phyloP scores from a whole-genome alignment of 2,888 invertebrate species.

The Coremacera marginata region DNA sequence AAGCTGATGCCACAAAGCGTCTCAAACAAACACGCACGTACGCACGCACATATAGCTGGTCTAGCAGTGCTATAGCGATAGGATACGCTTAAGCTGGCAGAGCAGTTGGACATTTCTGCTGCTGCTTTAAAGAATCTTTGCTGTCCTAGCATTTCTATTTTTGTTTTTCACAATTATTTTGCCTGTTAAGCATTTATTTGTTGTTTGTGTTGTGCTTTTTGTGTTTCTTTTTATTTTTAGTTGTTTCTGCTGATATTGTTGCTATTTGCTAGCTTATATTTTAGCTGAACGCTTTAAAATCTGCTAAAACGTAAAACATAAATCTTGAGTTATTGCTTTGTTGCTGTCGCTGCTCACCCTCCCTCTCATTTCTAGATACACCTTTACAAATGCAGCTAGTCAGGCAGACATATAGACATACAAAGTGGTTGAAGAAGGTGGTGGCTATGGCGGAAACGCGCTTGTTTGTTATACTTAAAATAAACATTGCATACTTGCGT shows the following conservation, averaged over 20 bases:
- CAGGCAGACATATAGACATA: too few species aligned
- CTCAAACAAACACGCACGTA: slow-evolving; percentile 13
- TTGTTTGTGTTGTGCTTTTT: not conserved
- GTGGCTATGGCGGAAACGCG: too few species aligned
- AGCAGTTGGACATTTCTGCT: not conserved
- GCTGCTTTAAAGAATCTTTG: not conserved
- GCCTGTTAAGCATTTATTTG: too few species aligned
- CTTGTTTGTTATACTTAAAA: too few species aligned
- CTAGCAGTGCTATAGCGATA: too few species aligned
- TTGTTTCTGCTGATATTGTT: slow-evolving; percentile 11
- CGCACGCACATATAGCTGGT: not conserved
- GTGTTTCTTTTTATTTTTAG: not conserved
- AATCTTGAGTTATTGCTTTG: slow-evolving; percentile 44
- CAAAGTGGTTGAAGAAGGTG: too few species aligned
- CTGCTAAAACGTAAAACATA: slow-evolving; percentile 45
- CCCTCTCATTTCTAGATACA: too few species aligned
- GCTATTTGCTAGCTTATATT: slow-evolving; percentile 11
- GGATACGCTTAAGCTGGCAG: too few species aligned
- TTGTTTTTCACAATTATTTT: not conserved
- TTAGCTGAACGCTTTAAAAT: not conserved
- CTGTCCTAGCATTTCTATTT: not conserved
- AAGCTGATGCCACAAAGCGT: not conserved
- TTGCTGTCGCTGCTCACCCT: not conserved
- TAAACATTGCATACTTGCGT: too few species aligned
- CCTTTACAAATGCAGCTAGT: too few species aligned